A percentile compares a stretch with the other conserved stretches of the same genome.
Evolutionary conservation across 30 jellyfish, hydroid and myxozoan genomes (phyloP).

Genomic region (Hydractinia symbiolongicarpus): DNA sequence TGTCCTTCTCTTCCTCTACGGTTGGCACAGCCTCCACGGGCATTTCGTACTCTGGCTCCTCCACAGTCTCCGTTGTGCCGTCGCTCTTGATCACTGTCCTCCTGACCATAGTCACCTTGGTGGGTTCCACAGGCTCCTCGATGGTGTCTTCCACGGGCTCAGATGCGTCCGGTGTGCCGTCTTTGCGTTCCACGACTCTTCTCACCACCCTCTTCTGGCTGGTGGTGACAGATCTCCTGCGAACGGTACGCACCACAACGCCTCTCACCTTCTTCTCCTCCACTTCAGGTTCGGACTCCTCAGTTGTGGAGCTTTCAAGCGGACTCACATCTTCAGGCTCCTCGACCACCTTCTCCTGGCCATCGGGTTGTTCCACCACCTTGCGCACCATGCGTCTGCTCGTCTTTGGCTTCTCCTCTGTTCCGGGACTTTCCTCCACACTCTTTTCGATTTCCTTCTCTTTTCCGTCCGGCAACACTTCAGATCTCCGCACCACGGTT

Average conservation of each 20-base stretch:
- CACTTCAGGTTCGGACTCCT: constrained; percentile 52
- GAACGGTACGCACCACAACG: constrained; percentile 53
- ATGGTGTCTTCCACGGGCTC: constrained; percentile 58
- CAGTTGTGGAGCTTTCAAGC: constrained; percentile 48
- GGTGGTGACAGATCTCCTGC: constrained; percentile 49
- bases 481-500: constrained; percentile 42
- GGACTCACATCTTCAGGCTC: constrained; percentile 69
- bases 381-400: constrained; percentile 29
- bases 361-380: constrained; percentile 44
- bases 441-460: constrained; percentile 50
- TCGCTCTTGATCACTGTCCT: constrained; percentile 36
- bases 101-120: constrained; percentile 36
- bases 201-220: constrained; percentile 63
- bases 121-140: constrained; percentile 58
- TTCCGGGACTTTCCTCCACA: constrained; percentile 36
- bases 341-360: constrained; percentile 40
- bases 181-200: constrained; percentile 34
- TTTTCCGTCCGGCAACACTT: constrained; percentile 62
- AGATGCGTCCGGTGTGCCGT: constrained; percentile 64
- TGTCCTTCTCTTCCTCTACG: constrained; percentile 60
- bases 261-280: constrained; percentile 39
- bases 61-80: constrained; percentile 38
- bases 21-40: constrained; percentile 52
- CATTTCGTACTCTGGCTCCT: constrained; percentile 72
- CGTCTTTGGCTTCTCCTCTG: constrained; percentile 34